phyloP scores from a whole-genome alignment of 1,140 invertebrate genomes.

The Sminthurides bifidus region DNA sequence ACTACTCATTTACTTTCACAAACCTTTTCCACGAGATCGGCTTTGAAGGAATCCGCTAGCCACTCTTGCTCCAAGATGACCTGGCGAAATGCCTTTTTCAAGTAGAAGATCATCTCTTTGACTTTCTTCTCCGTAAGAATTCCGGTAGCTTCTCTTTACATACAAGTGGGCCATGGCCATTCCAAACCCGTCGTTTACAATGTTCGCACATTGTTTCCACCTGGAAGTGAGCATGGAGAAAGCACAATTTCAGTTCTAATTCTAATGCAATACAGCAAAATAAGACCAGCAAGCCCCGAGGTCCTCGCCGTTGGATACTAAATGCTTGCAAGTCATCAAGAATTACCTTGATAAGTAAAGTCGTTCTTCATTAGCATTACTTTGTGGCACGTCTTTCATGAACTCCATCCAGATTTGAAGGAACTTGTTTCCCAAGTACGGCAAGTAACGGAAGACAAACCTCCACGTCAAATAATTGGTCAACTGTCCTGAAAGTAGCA shows the following conservation, averaged over 20 bases:
- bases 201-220: constrained; percentile 46
- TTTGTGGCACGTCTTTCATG: constrained; percentile 34
- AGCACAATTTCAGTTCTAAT: too few species aligned
- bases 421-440: constrained; percentile 43
- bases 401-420: constrained; percentile 39
- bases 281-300: too few species aligned
- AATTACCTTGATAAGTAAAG: constrained; percentile 34
- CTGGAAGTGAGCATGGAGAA: too few species aligned
- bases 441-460: constrained; percentile 43
- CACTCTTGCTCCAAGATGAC: constrained; percentile 43
- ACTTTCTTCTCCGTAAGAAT: constrained; percentile 40
- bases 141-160: constrained; percentile 41
- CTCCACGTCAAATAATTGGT: constrained; percentile 47
- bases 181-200: constrained; percentile 46
- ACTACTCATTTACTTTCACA: too few species aligned
- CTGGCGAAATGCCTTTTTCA: constrained; percentile 43
- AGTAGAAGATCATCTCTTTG: constrained; percentile 43
- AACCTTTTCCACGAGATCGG: constrained; percentile 45
- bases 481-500: constrained; percentile 38
- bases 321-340: too few species aligned
- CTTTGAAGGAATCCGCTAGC: constrained; percentile 44
- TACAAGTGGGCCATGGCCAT: constrained; percentile 45
- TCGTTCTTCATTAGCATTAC: constrained; percentile 35
- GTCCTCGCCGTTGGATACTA: too few species aligned
- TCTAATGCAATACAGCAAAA: too few species aligned